Conservation (phyloP, 1,140 invertebrate genomes). For the Drepana arcuata region DNA sequence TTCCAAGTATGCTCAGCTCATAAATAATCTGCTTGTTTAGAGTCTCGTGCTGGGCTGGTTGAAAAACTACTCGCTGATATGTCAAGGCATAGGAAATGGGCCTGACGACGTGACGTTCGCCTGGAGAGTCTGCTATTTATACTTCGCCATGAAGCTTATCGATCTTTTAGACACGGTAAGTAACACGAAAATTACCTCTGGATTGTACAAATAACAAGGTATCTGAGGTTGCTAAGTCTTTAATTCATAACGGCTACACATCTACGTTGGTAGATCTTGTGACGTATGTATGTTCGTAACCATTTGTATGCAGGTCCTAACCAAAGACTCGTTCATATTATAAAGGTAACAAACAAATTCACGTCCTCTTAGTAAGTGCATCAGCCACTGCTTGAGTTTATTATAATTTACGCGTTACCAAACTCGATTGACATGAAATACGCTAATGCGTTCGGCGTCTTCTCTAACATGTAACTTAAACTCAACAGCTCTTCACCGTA, state of each 20-base stretch:
- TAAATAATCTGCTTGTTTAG: too few species aligned
- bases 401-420: too few species aligned
- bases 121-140: conserved; percentile 76
- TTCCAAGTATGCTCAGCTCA: too few species aligned
- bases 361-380: too few species aligned
- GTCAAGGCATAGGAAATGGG: conserved; percentile 77
- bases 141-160: conserved; percentile 79
- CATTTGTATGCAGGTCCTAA: too few species aligned
- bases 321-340: too few species aligned
- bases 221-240: not conserved
- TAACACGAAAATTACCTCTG: conserved; percentile 19
- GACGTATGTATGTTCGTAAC: not conserved
- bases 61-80: conserved; percentile 76
- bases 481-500: too few species aligned
- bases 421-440: too few species aligned
- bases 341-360: too few species aligned
- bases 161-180: conserved; percentile 82
- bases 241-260: not conserved
- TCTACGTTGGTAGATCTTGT: not conserved
- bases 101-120: conserved; percentile 74
- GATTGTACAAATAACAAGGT: not conserved
- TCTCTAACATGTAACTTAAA: too few species aligned
- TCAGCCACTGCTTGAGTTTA: too few species aligned
- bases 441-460: too few species aligned
- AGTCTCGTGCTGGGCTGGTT: conserved; percentile 74